A percentile compares a stretch with the other conserved stretches of the same genome.
Conservation (phyloP, 2,797 vertebrate genomes). For the Picus viridis region DNA sequence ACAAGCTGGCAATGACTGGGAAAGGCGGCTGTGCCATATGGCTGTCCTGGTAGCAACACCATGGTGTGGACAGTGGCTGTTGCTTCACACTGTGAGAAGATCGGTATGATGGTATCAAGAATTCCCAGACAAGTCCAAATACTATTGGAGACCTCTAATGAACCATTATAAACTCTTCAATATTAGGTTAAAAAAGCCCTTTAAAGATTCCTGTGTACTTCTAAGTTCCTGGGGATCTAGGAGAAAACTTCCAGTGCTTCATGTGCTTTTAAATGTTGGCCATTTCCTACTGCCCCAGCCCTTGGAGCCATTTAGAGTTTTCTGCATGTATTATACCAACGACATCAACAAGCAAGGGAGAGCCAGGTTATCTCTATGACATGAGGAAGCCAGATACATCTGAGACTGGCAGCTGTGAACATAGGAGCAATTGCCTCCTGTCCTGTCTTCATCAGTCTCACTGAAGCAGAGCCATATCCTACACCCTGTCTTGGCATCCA, state of each 20-base stretch:
- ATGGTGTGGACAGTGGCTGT: neutral
- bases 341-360: neutral
- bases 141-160: neutral
- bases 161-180: neutral
- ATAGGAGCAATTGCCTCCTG: neutral
- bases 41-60: neutral
- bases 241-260: neutral
- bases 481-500: neutral
- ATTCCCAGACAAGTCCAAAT: neutral
- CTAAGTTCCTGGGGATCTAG: neutral
- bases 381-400: neutral
- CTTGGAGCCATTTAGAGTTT: neutral
- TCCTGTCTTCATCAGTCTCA: neutral
- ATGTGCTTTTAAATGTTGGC: neutral
- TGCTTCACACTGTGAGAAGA: neutral
- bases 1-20: neutral
- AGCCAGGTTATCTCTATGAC: neutral
- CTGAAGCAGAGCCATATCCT: neutral
- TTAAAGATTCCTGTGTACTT: neutral
- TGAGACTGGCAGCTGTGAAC: neutral
- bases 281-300: neutral
- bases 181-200: neutral
- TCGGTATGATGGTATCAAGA: neutral
- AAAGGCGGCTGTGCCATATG: neutral
- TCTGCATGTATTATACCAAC: neutral